phyloP scores from a whole-genome alignment of 2,888 invertebrate genomes.

The Tuta absoluta region DNA sequence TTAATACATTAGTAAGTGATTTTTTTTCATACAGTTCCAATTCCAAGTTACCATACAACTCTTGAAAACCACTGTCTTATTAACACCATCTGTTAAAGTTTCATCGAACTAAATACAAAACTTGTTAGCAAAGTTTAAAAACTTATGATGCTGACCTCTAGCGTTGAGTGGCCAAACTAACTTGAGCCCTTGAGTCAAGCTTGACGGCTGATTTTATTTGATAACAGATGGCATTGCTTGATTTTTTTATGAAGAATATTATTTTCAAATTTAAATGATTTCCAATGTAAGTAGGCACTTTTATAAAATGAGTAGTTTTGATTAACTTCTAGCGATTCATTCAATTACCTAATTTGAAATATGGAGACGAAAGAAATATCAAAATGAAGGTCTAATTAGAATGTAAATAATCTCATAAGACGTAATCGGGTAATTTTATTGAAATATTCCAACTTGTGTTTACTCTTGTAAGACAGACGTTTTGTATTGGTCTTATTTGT shows the following conservation, averaged over 20 bases:
- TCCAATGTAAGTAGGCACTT: too few species aligned
- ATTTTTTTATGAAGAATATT: background rate
- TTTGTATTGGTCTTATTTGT: slow-evolving; percentile 37
- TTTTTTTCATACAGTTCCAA: too few species aligned
- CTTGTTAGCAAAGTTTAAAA: slow-evolving; percentile 52
- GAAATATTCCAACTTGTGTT: slow-evolving; percentile 14
- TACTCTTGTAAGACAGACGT: slow-evolving; percentile 49
- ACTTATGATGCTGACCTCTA: slow-evolving; percentile 64
- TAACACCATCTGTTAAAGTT: slow-evolving; percentile 63
- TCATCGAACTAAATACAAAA: slow-evolving; percentile 58
- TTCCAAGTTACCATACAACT: too few species aligned
- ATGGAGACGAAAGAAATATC: background rate
- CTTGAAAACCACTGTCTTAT: background rate
- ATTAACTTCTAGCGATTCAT: too few species aligned
- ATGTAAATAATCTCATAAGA: background rate
- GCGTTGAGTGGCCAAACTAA: slow-evolving; percentile 60
- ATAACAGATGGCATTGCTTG: slow-evolving; percentile 64
- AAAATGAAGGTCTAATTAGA: background rate
- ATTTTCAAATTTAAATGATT: too few species aligned
- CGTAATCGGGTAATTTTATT: background rate
- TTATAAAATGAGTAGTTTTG: too few species aligned
- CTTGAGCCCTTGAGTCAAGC: slow-evolving; percentile 40
- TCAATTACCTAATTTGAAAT: background rate
- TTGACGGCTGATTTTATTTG: slow-evolving; percentile 41
- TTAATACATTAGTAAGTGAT: too few species aligned